phyloP scores from a whole-genome alignment of 2,888 invertebrate genomes.

The Hymenopus coronatus region DNA sequence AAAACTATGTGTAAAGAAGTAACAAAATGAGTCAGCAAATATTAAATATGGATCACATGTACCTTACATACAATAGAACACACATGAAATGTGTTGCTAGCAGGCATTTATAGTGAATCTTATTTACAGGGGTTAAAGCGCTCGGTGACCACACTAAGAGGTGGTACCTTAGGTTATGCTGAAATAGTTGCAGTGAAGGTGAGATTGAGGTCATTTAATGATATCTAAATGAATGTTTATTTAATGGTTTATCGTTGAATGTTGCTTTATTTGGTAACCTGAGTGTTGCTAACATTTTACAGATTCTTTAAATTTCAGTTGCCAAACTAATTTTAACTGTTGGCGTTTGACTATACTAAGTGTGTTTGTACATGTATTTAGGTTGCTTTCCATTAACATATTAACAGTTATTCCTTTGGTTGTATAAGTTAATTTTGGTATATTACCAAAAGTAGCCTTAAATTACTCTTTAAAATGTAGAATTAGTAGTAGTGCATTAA shows the following conservation, averaged over 20 bases:
- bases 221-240: neutral
- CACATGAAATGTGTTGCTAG: neutral
- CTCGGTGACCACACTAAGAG: slow-evolving; percentile 86
- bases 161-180: slow-evolving; percentile 83
- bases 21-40: too few relatives aligned
- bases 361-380: neutral
- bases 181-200: slow-evolving; percentile 98
- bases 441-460: neutral
- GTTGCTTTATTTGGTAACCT: neutral
- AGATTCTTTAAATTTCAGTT: neutral
- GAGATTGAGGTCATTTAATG: slow-evolving; percentile 43
- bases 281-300: neutral
- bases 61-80: too few relatives aligned
- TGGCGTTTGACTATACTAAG: neutral
- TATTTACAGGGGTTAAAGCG: slow-evolving; percentile 83
- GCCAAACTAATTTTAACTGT: neutral
- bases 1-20: too few relatives aligned
- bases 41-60: too few relatives aligned
- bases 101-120: neutral
- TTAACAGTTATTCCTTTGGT: neutral
- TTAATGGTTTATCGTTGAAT: neutral
- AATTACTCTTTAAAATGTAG: neutral
- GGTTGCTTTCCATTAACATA: neutral
- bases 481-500: neutral
- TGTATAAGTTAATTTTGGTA: neutral